Evolutionary conservation across 2,797 vertebrate species (phyloP), one percentile per base, ranked within the genome.

Genomic region (Lacerta agilis): DNA sequence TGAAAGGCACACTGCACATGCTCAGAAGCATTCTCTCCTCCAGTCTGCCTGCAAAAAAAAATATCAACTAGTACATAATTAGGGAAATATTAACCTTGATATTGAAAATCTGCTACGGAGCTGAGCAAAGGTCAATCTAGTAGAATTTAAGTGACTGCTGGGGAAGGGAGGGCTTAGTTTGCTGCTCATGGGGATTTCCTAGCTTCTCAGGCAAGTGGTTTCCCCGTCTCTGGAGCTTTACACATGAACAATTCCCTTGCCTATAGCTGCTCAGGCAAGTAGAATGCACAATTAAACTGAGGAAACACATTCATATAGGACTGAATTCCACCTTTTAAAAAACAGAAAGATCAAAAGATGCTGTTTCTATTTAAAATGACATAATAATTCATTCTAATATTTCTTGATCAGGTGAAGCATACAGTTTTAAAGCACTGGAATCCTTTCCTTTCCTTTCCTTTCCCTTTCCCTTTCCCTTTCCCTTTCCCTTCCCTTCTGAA

Each of bases 251-350:
- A 61, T 80, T 86, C n/a, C 64, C 66, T 8, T 11, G 55, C 69
- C 85, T 72, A 77, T 38, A 80, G 3, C 61, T 87, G 67, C 79
- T 82, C 0, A 0, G n/a, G 18, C 49, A 38, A 23, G 72, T 78
- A 80, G 73, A 92, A 82, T 80, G 38, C 55, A 86, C 83, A 86
- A 27, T 85, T 86, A 67, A 75, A n/a, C 66, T 75, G 9, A 27
- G 84, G 71, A 55, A 20, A 8, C 29, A 64, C 33, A 64, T 61
- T 80, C 25, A 13, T 38, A 41, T 38, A 41, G 55, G 55, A 25
- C 23, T 61, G 49, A 55, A 55, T 55, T 55, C 13, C 49, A 55
- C 49, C 64, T 33, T 80, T 61, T 29, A 49, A 13, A 45, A 45
- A 55, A 55, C 49, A 55, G 49, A 55, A 81, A 38, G 33, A 27